phyloP scores from a whole-genome alignment of 2,888 invertebrate genomes.

The Agrochola macilenta region DNA sequence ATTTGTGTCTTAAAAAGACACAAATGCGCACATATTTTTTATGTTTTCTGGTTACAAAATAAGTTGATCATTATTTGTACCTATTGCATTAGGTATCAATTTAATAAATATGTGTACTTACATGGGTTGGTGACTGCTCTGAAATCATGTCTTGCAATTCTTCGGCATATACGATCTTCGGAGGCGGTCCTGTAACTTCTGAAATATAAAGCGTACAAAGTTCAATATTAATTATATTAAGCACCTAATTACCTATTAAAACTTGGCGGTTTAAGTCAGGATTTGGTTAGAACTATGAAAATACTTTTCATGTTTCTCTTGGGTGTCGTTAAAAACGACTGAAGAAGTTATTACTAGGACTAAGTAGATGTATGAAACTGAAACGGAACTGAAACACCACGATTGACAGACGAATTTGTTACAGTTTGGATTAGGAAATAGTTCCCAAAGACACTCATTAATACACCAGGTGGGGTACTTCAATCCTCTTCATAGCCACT shows the following conservation, averaged over 20 bases:
- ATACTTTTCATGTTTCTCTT: background rate
- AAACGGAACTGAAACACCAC: background rate
- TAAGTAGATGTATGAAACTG: background rate
- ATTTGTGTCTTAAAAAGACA: background rate
- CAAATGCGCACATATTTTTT: background rate
- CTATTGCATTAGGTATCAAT: background rate
- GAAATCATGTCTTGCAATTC: constrained; percentile 15
- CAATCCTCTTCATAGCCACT: background rate
- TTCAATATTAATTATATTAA: constrained; percentile 9
- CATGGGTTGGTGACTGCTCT: constrained; percentile 45
- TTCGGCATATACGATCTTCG: constrained; percentile 24
- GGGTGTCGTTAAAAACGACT: constrained; percentile 9
- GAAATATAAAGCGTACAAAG: constrained; percentile 11
- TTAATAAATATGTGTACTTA: constrained; percentile 42
- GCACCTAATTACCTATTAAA: background rate
- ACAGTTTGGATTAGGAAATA: background rate
- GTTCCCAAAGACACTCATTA: background rate
- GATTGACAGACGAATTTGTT: background rate
- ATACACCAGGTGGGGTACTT: background rate
- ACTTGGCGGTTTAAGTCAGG: constrained; percentile 2
- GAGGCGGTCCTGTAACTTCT: constrained; percentile 31
- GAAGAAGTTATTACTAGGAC: background rate
- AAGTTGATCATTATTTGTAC: background rate
- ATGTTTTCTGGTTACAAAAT: background rate
- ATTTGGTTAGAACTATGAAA: constrained; percentile 12